Evolutionary conservation across 1,140 invertebrate species (phyloP).

Genomic region (Papilio helenus): DNA sequence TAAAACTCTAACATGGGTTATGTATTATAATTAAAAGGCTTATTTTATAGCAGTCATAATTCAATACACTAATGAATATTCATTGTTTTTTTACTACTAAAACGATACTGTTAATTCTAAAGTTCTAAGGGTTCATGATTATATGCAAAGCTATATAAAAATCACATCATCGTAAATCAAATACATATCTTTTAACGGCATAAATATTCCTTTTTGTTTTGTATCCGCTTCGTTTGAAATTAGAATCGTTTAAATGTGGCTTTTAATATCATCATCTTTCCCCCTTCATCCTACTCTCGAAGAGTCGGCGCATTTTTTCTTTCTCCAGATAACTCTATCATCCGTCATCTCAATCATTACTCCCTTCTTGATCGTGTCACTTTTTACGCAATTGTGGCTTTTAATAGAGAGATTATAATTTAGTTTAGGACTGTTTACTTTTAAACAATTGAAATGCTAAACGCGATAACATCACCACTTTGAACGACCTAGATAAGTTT

Average conservation of each 20-base stretch:
- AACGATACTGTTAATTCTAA: neutral
- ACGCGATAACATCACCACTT: too few species aligned
- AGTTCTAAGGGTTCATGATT: conserved; percentile 5
- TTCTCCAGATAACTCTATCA: too few species aligned
- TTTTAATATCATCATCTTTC: too few species aligned
- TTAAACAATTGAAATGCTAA: too few species aligned
- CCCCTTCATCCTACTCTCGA: too few species aligned
- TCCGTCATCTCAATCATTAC: too few species aligned
- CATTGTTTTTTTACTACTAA: conserved; percentile 17
- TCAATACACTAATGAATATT: neutral
- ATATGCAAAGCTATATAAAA: conserved; percentile 2
- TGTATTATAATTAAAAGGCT: conserved; percentile 15
- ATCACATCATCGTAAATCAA: conserved; percentile 20
- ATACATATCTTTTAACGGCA: conserved; percentile 1
- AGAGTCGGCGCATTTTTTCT: too few species aligned
- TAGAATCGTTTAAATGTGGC: neutral
- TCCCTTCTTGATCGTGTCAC: too few species aligned
- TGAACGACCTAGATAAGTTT: too few species aligned
- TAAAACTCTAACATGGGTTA: conserved; percentile 14
- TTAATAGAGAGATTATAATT: too few species aligned
- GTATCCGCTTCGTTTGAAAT: neutral
- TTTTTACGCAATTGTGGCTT: too few species aligned
- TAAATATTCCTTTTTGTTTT: neutral
- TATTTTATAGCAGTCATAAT: conserved; percentile 21
- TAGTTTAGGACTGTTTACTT: too few species aligned